Evolutionary conservation across 2,113 vertebrate genomes (phyloP).

Genomic region (Zootoca vivipara): DNA sequence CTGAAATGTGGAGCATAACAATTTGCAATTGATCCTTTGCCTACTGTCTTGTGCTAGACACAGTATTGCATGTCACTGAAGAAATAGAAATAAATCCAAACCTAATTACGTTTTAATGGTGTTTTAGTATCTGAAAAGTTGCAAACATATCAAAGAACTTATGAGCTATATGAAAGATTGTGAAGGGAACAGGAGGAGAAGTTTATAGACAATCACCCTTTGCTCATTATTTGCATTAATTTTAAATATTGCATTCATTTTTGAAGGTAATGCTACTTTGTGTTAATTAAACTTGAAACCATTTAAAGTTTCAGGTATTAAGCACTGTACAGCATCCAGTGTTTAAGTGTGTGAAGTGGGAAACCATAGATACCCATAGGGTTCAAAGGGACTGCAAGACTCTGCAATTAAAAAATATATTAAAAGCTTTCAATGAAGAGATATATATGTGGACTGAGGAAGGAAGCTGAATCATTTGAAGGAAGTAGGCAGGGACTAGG

Average conservation of each 20-base stretch:
- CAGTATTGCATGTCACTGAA: neutral
- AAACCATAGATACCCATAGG: neutral
- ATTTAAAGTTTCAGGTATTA: neutral
- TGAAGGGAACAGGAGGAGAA: neutral
- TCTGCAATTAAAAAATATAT: neutral
- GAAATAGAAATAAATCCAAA: neutral
- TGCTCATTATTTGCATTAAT: neutral
- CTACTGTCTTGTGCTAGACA: neutral
- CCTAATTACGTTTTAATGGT: neutral
- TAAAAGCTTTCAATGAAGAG: neutral
- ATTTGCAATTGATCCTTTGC: neutral
- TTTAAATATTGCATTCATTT: neutral
- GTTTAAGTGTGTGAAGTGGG: neutral
- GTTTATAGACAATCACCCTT: neutral
- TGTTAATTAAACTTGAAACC: neutral
- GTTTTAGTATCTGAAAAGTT: neutral
- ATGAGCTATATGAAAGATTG: neutral
- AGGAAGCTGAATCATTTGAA: neutral
- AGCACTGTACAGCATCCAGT: neutral
- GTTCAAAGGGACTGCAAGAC: neutral
- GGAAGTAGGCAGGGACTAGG: neutral
- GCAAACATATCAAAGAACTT: neutral
- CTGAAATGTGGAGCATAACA: neutral
- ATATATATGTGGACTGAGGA: neutral
- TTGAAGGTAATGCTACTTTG: neutral